Evolutionary conservation across 2,797 vertebrate species (phyloP).

Genomic region (Neosilurus hyrtlii): DNA sequence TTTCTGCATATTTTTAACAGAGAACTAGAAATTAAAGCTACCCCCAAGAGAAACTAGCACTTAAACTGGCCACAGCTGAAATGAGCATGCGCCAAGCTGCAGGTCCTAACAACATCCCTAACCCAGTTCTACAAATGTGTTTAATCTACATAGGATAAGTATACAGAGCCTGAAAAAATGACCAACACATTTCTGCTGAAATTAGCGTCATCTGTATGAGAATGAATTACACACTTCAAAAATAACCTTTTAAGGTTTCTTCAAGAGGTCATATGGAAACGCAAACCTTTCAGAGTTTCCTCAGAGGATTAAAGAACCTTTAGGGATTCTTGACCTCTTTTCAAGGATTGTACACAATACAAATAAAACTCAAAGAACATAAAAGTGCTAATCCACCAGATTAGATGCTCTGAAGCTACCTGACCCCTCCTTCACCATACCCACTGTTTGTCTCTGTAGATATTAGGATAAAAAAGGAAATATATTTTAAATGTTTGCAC

Average conservation of each 20-base stretch:
- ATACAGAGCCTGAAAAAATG: neutral
- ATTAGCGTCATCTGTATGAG: neutral
- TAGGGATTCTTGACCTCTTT: neutral
- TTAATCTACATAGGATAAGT: neutral
- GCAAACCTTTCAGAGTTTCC: neutral
- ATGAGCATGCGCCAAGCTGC: neutral
- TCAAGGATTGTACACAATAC: neutral
- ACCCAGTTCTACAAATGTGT: neutral
- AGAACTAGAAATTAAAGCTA: slow-evolving; percentile 13
- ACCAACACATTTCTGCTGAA: neutral
- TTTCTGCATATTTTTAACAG: slow-evolving; percentile 30
- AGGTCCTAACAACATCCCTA: neutral
- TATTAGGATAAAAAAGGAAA: neutral
- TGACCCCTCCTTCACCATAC: neutral
- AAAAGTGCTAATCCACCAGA: neutral
- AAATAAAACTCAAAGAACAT: neutral
- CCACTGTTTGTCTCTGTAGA: neutral
- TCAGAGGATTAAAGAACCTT: neutral
- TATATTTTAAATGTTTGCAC: neutral
- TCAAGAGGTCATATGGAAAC: neutral
- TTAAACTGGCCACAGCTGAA: slow-evolving; percentile 37
- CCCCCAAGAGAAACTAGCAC: slow-evolving; percentile 15
- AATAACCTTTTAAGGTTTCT: neutral
- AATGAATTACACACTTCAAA: neutral
- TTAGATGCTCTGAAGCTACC: neutral